A percentile compares a stretch with the other conserved stretches of the same genome.
Evolutionary conservation across 2,888 invertebrate genomes (phyloP).

Genomic region (Cyrtodaria siliqua): DNA sequence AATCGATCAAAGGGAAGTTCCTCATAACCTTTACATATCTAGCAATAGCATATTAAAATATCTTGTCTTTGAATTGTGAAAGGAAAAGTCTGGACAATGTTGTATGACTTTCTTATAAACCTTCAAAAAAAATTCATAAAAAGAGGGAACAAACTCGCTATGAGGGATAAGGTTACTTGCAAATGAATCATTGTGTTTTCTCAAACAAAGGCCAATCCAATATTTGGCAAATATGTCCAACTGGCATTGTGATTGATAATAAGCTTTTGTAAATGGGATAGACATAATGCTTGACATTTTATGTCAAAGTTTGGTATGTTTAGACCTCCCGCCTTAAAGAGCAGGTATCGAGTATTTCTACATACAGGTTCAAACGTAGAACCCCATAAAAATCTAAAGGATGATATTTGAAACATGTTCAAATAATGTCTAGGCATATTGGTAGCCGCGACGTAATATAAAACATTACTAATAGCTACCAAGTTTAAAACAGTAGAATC

Average conservation of each 20-base stretch:
- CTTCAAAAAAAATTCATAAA: constrained; percentile 24
- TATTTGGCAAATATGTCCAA: constrained; percentile 49
- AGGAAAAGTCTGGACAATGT: too few species aligned
- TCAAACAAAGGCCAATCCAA: constrained; percentile 41
- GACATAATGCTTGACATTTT: neutral
- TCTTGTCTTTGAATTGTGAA: too few species aligned
- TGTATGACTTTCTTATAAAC: constrained; percentile 1
- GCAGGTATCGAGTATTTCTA: constrained; percentile 13
- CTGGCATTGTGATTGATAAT: constrained; percentile 13
- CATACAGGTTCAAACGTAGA: constrained; percentile 26
- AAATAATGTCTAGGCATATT: constrained; percentile 15
- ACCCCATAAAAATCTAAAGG: constrained; percentile 41
- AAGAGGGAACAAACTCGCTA: constrained; percentile 31
- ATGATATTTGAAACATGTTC: constrained; percentile 23
- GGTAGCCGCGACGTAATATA: neutral
- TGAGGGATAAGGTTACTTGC: constrained; percentile 29
- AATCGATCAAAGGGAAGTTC: neutral
- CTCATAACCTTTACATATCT: too few species aligned
- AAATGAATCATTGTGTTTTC: constrained; percentile 8
- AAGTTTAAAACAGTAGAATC: constrained; percentile 11
- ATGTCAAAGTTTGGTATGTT: constrained; percentile 31
- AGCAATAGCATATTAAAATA: too few species aligned
- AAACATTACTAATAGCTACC: constrained; percentile 3
- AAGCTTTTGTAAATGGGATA: constrained; percentile 26
- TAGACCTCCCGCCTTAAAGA: constrained; percentile 32